Conservation (phyloP, 2,888 invertebrate genomes). For the Hyles lineata region DNA sequence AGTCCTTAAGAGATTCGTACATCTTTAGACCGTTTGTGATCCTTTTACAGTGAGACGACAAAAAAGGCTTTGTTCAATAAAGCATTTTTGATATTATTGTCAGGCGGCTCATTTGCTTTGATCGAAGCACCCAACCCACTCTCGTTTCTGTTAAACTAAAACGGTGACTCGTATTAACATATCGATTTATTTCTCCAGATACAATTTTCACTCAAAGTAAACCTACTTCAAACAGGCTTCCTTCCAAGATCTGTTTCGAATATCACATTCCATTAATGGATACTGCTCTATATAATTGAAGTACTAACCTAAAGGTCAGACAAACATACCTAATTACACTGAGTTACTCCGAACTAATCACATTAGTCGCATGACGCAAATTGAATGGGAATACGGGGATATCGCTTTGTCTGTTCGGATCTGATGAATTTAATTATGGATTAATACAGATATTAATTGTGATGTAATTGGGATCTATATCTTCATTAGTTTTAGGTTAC, state of each 20-base stretch:
- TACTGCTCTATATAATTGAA: neutral
- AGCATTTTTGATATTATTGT: too few species aligned
- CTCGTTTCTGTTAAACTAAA: too few species aligned
- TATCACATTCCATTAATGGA: slow-evolving; percentile 22
- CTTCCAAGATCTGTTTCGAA: neutral
- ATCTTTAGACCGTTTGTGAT: too few species aligned
- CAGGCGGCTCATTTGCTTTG: too few species aligned
- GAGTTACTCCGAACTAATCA: neutral
- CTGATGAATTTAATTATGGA: slow-evolving; percentile 8
- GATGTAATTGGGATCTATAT: neutral
- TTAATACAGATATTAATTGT: neutral
- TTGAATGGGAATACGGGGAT: neutral
- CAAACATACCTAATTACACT: slow-evolving; percentile 17
- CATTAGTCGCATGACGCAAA: slow-evolving; percentile 20
- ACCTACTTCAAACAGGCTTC: neutral
- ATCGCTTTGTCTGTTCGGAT: neutral
- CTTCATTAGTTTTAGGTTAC: neutral
- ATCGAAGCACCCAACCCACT: too few species aligned
- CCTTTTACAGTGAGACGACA: too few species aligned
- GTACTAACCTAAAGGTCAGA: neutral
- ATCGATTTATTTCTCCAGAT: too few species aligned
- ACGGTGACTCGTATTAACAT: too few species aligned
- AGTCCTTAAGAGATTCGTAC: too few species aligned
- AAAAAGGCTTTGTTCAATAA: too few species aligned
- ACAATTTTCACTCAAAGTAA: neutral